These are phyloP conservation scores for Coleophora deauratella DNA, from an alignment of 2,888 invertebrate genomes.

Conservation along the genomic window DNA sequence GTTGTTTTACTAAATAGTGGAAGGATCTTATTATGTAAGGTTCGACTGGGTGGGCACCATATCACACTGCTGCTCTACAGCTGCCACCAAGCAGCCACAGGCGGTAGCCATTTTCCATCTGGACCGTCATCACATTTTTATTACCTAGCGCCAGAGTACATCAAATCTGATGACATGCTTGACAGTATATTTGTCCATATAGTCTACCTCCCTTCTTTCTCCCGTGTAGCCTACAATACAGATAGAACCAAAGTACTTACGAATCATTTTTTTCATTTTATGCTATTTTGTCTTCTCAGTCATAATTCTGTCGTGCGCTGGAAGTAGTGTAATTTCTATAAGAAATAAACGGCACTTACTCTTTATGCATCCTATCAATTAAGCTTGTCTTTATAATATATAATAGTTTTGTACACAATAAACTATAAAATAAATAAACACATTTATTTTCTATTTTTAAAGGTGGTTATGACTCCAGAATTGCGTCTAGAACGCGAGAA, in stretches of 20 bases:
- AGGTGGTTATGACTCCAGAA: constrained; percentile 85
- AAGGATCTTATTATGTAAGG: background rate
- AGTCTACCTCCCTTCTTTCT: background rate
- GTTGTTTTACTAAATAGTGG: too few species aligned
- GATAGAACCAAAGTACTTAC: too few species aligned
- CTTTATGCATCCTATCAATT: too few species aligned
- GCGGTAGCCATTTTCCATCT: background rate
- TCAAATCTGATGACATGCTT: too few species aligned
- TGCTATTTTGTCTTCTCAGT: too few species aligned
- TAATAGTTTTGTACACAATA: too few species aligned
- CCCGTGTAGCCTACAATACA: background rate
- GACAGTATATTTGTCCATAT: background rate
- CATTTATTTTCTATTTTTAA: constrained; percentile 9
- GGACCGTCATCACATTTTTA: background rate
- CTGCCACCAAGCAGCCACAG: background rate
- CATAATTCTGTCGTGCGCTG: too few species aligned
- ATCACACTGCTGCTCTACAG: background rate
- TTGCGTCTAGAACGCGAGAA: constrained; percentile 25
- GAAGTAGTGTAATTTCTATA: too few species aligned
- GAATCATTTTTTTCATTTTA: too few species aligned
- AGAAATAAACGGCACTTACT: too few species aligned
- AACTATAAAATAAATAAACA: too few species aligned
- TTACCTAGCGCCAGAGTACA: background rate
- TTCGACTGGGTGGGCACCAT: background rate
- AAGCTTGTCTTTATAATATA: too few species aligned